phyloP scores from a whole-genome alignment of 2,113 vertebrate species.

The Hassar affinis region DNA sequence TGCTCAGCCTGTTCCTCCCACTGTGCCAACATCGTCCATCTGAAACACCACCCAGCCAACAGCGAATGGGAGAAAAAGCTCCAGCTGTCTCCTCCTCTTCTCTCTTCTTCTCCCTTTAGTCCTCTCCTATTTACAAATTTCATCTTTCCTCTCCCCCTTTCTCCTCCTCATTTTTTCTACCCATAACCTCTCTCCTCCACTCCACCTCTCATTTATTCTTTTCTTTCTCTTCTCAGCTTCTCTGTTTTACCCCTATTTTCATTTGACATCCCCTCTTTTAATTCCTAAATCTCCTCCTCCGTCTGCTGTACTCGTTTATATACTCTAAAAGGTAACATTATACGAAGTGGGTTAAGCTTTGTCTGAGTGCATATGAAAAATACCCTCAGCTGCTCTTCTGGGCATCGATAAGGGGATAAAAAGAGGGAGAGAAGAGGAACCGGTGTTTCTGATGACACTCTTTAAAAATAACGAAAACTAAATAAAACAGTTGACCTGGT shows the following conservation, averaged over 20 bases:
- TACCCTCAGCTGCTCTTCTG: background rate
- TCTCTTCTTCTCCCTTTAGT: background rate
- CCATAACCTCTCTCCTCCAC: too few relatives aligned
- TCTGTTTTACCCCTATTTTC: background rate
- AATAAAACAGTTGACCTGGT: background rate
- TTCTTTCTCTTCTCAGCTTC: background rate
- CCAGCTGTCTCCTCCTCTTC: conserved; percentile 21
- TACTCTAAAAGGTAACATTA: background rate
- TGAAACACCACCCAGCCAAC: conserved; percentile 31
- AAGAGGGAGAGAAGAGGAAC: background rate
- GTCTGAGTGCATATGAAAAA: conserved; percentile 2
- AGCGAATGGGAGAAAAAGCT: conserved; percentile 31
- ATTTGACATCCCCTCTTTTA: background rate
- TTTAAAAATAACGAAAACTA: background rate
- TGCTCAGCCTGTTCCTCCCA: conserved; percentile 17
- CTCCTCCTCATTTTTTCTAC: too few relatives aligned
- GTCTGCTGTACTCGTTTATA: too few relatives aligned
- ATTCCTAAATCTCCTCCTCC: background rate
- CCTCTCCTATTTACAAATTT: background rate
- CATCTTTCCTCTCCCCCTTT: too few relatives aligned
- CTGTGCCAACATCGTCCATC: conserved; percentile 31
- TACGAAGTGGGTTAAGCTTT: background rate
- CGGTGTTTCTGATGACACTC: background rate
- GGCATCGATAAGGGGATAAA: background rate
- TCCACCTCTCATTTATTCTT: background rate